These are phyloP conservation scores for Doris montereyensis DNA, from an alignment of 2,888 invertebrate species.

Conservation along the genomic window DNA sequence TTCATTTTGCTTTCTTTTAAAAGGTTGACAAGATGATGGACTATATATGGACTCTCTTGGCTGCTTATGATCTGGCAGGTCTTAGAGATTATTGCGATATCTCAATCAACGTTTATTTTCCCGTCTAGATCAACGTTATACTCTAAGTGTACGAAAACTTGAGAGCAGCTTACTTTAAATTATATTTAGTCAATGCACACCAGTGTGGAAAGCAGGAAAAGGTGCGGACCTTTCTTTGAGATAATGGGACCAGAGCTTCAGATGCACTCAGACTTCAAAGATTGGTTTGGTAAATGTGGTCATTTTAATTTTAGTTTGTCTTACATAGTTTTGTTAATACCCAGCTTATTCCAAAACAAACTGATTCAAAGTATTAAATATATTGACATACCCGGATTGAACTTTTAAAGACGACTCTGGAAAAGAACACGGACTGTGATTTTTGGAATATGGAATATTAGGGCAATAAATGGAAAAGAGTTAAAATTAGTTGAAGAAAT, in stretches of 20 bases:
- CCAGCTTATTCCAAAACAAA: no score
- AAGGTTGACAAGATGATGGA: constrained; percentile 76
- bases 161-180: constrained; percentile 79
- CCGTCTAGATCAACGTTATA: constrained; percentile 88
- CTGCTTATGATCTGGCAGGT: constrained; percentile 84
- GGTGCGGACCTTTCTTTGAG: constrained; percentile 89
- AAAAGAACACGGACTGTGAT: no score
- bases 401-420: no score
- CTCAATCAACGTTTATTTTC: constrained; percentile 90
- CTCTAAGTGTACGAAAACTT: constrained; percentile 62
- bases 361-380: no score
- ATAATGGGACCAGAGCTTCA: constrained; percentile 90
- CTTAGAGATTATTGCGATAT: constrained; percentile 89
- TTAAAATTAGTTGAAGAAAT: no score
- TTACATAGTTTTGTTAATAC: not conserved
- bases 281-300: constrained; percentile 93
- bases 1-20: constrained; percentile 37
- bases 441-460: no score
- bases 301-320: no score
- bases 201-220: constrained; percentile 88
- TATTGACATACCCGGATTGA: no score
- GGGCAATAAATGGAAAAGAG: no score
- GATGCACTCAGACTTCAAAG: constrained; percentile 93
- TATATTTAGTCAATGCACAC: constrained; percentile 90
- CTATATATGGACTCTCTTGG: constrained; percentile 83